These are phyloP conservation scores for Rhegmatorhina hoffmannsi DNA, from an alignment of 2,113 vertebrate species.

Conservation along the genomic window DNA sequence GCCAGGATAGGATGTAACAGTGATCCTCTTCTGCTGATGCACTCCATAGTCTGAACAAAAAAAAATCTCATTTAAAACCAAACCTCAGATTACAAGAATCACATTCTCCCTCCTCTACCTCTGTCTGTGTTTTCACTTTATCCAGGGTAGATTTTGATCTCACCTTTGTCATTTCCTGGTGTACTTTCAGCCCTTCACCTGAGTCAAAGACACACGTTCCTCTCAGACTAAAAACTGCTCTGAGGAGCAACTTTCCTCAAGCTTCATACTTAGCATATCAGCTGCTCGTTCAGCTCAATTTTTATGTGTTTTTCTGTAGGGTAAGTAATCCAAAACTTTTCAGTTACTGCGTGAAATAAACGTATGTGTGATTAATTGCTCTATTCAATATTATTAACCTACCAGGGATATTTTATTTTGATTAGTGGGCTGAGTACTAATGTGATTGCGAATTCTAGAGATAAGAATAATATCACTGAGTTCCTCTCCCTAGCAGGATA, in stretches of 20 bases:
- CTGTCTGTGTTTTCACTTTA: conserved; percentile 2
- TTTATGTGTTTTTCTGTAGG: background rate
- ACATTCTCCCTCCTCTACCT: background rate
- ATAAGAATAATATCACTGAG: background rate
- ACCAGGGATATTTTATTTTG: background rate
- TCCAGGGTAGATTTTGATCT: conserved; percentile 24
- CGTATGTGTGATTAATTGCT: background rate
- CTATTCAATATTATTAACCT: background rate
- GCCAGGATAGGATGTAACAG: background rate
- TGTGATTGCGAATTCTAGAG: background rate
- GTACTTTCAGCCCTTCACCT: background rate
- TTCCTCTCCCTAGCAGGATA: background rate
- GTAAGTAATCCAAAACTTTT: background rate
- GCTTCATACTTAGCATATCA: background rate
- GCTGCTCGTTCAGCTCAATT: background rate
- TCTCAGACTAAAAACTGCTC: background rate
- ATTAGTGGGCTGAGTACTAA: background rate
- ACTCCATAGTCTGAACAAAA: background rate
- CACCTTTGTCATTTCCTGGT: conserved; percentile 1
- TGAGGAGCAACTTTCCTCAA: background rate
- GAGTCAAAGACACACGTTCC: conserved; percentile 21
- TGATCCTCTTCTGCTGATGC: conserved; percentile 14
- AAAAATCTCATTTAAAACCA: background rate
- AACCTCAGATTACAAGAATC: background rate
- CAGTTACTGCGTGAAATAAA: background rate